phyloP scores from a whole-genome alignment of 2,797 vertebrate species.

The Avahi laniger region DNA sequence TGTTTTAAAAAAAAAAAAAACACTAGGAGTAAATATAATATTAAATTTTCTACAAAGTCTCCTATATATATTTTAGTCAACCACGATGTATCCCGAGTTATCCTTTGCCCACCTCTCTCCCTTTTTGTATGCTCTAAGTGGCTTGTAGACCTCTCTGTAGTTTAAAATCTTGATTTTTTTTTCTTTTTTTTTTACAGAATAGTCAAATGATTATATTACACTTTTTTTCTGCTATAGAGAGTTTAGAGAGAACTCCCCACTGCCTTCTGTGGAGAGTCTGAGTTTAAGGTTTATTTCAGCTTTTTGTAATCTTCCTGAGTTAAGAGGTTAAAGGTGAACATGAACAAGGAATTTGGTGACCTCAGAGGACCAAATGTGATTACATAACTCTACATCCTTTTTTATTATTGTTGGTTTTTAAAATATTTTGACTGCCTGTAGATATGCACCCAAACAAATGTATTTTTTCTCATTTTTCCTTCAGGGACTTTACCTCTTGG shows the following conservation, averaged over 20 bases:
- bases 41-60: background rate
- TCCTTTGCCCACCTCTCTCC: background rate
- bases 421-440: conserved; percentile 5
- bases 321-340: background rate
- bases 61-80: background rate
- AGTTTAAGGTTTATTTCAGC: conserved; percentile 17
- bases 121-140: background rate
- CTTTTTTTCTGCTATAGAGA: background rate
- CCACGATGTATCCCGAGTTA: background rate
- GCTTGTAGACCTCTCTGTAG: background rate
- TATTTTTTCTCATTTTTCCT: background rate
- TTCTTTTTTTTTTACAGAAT: background rate
- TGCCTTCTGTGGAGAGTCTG: background rate
- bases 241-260: background rate
- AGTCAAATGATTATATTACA: background rate
- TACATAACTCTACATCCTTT: background rate
- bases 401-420: background rate
- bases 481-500: background rate
- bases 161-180: conserved; percentile 17
- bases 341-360: background rate
- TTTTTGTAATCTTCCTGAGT: background rate
- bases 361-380: background rate
- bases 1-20: background rate
- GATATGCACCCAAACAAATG: background rate
- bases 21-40: background rate